Evolutionary conservation across 2,888 invertebrate species (phyloP).

Genomic region (Acronicta alni): DNA sequence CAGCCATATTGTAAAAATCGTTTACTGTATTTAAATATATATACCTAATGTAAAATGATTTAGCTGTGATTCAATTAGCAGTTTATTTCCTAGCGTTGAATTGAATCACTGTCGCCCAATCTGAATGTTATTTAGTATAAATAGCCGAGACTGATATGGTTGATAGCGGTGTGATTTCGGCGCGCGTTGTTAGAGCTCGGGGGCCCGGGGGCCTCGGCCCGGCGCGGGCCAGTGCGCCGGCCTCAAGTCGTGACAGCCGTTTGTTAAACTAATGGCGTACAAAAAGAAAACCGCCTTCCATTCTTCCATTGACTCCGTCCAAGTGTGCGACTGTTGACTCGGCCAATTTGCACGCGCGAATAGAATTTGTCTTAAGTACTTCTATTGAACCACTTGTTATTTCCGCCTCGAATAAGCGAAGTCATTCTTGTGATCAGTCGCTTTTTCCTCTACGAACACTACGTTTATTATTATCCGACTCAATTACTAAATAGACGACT

Average conservation of each 20-base stretch:
- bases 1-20: too few species aligned
- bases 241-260: constrained; percentile 84
- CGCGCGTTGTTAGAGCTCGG: constrained; percentile 41
- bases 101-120: constrained; percentile 43
- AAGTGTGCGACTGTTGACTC: constrained; percentile 77
- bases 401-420: constrained; percentile 67
- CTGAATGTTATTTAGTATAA: constrained; percentile 48
- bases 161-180: constrained; percentile 47
- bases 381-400: constrained; percentile 76
- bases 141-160: constrained; percentile 48
- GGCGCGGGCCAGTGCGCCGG: constrained; percentile 57
- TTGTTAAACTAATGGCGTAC: constrained; percentile 83
- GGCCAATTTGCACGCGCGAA: constrained; percentile 81
- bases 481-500: constrained; percentile 24
- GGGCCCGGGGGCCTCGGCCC: constrained; percentile 24
- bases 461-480: constrained; percentile 24
- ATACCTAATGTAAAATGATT: background rate
- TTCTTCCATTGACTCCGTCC: constrained; percentile 77
- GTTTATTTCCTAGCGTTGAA: constrained; percentile 7
- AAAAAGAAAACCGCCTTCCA: constrained; percentile 81
- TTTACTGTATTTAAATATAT: too few species aligned
- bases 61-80: constrained; percentile 3
- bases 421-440: constrained; percentile 54
- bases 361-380: constrained; percentile 72
- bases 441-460: constrained; percentile 14